A percentile compares a stretch with the other conserved stretches of the same genome.
These are phyloP conservation scores for Drosophila anomelani DNA, from an alignment of 2,888 invertebrate genomes.

Conservation along the genomic window DNA sequence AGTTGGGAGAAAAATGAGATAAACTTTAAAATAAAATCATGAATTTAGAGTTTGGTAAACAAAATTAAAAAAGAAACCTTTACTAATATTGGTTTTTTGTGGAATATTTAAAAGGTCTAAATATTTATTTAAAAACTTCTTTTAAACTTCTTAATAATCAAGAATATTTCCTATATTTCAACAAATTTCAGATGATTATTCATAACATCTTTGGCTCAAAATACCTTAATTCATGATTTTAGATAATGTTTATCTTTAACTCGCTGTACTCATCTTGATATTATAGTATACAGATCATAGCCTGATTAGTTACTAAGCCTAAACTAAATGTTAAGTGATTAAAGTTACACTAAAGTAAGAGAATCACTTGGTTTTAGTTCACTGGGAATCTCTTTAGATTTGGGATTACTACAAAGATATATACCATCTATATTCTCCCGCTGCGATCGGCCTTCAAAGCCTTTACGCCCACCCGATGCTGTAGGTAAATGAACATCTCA, in stretches of 20 bases:
- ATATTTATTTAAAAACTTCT: no score
- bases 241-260: no score
- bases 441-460: constrained; percentile 53
- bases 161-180: no score
- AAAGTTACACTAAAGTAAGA: constrained; percentile 24
- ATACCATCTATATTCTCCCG: constrained; percentile 13
- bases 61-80: neutral
- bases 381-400: constrained; percentile 2
- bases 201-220: no score
- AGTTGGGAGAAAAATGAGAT: neutral
- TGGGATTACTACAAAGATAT: neutral
- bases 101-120: no score
- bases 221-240: constrained; percentile 5
- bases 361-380: constrained; percentile 14
- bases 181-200: no score
- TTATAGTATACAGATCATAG: constrained; percentile 29
- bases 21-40: neutral
- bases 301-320: constrained; percentile 65
- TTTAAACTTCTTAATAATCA: no score
- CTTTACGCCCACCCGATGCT: constrained; percentile 62
- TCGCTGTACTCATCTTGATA: constrained; percentile 30
- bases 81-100: neutral
- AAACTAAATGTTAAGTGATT: constrained; percentile 19
- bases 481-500: constrained; percentile 75
- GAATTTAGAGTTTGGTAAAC: neutral